These are phyloP conservation scores for Trichonephila clavipes DNA, from an alignment of 1,140 invertebrate species.

Conservation along the genomic window DNA sequence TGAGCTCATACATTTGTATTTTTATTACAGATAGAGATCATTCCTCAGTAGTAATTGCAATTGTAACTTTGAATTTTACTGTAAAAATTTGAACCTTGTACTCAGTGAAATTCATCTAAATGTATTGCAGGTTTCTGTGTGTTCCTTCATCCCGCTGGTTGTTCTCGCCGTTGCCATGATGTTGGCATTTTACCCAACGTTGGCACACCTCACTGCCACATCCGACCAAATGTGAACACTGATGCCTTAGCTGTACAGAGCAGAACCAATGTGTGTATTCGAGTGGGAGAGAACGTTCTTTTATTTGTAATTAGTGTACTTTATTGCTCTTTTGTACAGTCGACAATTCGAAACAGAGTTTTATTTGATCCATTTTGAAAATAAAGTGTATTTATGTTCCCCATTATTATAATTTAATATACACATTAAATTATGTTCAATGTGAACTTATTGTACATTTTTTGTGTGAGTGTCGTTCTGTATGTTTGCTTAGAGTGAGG, in stretches of 20 bases:
- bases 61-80: no score
- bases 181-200: constrained; percentile 81
- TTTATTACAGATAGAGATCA: no score
- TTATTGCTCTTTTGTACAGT: constrained; percentile 72
- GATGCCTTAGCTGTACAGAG: constrained; percentile 72
- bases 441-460: neutral
- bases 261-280: neutral
- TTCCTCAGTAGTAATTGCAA: no score
- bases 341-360: constrained; percentile 48
- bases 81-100: no score
- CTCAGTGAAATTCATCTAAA: neutral
- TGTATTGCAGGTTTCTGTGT: constrained; percentile 80
- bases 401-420: constrained; percentile 4
- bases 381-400: neutral
- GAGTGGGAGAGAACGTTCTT: neutral
- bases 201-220: constrained; percentile 80
- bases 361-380: constrained; percentile 69
- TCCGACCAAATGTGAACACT: constrained; percentile 74
- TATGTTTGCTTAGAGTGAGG: constrained; percentile 14
- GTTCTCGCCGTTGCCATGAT: constrained; percentile 81
- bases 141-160: constrained; percentile 81
- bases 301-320: constrained; percentile 74
- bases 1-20: no score
- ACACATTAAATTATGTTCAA: constrained; percentile 17
- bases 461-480: constrained; percentile 4